Evolutionary conservation across 2,888 invertebrate genomes (phyloP).

Genomic region (Melanostoma scalare): DNA sequence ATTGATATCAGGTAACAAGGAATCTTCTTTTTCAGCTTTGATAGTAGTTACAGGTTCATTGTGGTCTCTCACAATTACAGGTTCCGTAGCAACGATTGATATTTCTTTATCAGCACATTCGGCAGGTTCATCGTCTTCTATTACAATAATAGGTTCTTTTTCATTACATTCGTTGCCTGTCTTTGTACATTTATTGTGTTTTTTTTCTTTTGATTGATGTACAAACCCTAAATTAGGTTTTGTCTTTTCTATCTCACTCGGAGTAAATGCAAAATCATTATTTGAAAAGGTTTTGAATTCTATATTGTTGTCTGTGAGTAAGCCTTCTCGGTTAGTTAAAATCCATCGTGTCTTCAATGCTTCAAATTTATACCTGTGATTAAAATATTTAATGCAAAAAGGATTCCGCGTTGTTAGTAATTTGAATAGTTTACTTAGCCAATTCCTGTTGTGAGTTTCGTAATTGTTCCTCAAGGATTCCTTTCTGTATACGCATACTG

Average conservation of each 20-base stretch:
- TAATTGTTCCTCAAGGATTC: conserved; percentile 78
- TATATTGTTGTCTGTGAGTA: conserved; percentile 79
- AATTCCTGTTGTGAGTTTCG: conserved; percentile 79
- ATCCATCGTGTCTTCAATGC: conserved; percentile 80
- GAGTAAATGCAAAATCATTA: conserved; percentile 77
- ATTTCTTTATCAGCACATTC: conserved; percentile 5
- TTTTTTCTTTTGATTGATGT: not conserved
- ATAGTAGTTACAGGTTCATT: not conserved
- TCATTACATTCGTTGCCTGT: not conserved
- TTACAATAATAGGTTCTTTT: conserved; percentile 1
- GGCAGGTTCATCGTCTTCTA: conserved; percentile 8
- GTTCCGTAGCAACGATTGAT: not conserved
- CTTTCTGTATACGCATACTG: conserved; percentile 79
- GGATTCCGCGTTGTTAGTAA: conserved; percentile 1
- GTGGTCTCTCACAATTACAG: no score
- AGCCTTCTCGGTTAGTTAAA: conserved; percentile 79
- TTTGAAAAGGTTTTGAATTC: conserved; percentile 76
- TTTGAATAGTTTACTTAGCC: conserved; percentile 77
- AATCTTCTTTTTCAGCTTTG: conserved; percentile 6
- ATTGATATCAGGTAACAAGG: not conserved
- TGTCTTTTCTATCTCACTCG: conserved; percentile 76
- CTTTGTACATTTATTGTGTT: not conserved
- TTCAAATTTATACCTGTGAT: conserved; percentile 81
- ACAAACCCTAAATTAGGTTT: conserved; percentile 75
- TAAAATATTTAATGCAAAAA: conserved; percentile 49